Conservation (phyloP, 1,140 invertebrate species). For the Microvelia longipes region DNA sequence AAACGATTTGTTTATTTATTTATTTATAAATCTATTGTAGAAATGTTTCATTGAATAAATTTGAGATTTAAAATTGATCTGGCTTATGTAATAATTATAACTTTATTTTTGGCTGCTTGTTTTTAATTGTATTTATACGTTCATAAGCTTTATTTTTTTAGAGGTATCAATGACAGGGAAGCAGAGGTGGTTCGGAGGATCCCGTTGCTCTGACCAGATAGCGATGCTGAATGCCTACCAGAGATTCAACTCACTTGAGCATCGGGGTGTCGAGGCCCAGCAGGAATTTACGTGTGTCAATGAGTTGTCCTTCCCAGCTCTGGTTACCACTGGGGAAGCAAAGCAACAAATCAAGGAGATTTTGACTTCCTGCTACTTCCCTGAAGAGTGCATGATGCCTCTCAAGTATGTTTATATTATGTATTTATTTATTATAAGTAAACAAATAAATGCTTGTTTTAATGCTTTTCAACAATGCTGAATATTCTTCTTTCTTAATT, state of each 20-base stretch:
- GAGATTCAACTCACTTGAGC: conserved; percentile 66
- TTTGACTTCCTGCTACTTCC: conserved; percentile 65
- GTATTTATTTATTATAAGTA: too few species aligned
- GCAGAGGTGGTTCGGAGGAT: conserved; percentile 69
- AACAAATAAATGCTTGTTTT: too few species aligned
- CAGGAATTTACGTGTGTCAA: conserved; percentile 78
- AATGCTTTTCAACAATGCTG: too few species aligned
- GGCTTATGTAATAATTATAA: neutral
- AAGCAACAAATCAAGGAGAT: conserved; percentile 83
- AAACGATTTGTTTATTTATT: too few species aligned
- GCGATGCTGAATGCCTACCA: conserved; percentile 85
- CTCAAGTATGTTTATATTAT: too few species aligned
- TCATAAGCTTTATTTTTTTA: too few species aligned
- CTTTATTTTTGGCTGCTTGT: neutral
- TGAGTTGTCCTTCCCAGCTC: conserved; percentile 69
- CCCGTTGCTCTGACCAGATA: conserved; percentile 81
- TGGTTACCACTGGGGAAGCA: conserved; percentile 79
- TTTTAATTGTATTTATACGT: too few species aligned
- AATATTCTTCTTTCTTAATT: too few species aligned
- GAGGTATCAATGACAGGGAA: conserved; percentile 50
- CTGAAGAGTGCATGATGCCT: too few species aligned
- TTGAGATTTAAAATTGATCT: too few species aligned
- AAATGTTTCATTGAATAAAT: too few species aligned
- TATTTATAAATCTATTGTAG: too few species aligned
- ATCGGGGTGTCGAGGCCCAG: conserved; percentile 63